These are phyloP conservation scores for Ophraella communa DNA, from an alignment of 2,888 invertebrate species.

Conservation along the genomic window DNA sequence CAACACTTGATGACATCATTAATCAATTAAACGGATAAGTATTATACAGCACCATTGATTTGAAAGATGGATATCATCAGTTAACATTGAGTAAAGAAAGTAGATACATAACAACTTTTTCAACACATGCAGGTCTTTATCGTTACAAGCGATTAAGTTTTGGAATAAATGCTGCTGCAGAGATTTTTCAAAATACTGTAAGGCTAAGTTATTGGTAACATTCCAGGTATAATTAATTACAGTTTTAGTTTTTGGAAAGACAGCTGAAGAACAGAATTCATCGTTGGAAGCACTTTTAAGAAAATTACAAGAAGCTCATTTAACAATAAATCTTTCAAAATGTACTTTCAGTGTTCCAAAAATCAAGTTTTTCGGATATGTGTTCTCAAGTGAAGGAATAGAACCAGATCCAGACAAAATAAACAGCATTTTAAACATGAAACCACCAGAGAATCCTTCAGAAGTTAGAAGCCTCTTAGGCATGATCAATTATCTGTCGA, in stretches of 20 bases:
- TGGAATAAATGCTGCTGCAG: slow-evolving; percentile 49
- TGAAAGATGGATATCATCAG: slow-evolving; percentile 45
- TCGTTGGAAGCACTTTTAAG: not conserved
- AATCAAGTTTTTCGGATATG: not conserved
- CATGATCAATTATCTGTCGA: no score
- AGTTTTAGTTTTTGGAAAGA: not conserved
- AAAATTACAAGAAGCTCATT: not conserved
- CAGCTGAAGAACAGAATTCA: not conserved
- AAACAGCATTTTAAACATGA: not conserved
- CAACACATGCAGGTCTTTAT: slow-evolving; percentile 39
- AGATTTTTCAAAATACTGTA: slow-evolving; percentile 38
- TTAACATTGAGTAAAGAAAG: slow-evolving; percentile 35
- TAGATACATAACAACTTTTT: slow-evolving; percentile 37
- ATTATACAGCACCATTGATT: not conserved
- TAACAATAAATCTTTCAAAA: not conserved
- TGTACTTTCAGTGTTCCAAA: not conserved
- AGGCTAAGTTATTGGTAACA: not conserved
- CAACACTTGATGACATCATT: not conserved
- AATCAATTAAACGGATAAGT: not conserved
- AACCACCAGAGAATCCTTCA: not conserved
- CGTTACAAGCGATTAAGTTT: slow-evolving; percentile 53
- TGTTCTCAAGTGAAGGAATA: not conserved
- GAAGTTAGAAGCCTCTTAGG: not conserved
- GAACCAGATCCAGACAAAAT: not conserved
- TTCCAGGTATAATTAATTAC: not conserved